phyloP scores from a whole-genome alignment of 2,797 vertebrate genomes.

The Takifugu rubripes region DNA sequence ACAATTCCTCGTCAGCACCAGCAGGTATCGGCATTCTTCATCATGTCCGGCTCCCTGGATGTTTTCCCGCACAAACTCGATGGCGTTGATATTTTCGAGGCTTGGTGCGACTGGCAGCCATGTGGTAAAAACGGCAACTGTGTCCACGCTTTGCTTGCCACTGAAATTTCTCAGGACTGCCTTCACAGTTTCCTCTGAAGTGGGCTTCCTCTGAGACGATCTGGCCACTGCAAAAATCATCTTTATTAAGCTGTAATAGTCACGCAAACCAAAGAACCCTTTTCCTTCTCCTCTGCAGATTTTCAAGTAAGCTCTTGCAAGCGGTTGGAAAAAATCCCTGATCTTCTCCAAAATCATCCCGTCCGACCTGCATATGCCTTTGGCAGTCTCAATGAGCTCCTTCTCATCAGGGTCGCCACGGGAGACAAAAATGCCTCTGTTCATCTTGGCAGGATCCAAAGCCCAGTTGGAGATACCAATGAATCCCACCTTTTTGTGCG shows the following conservation, averaged over 20 bases:
- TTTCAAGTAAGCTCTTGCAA: constrained; percentile 82
- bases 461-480: constrained; percentile 98
- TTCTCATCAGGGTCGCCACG: constrained; percentile 82
- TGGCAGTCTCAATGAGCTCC: constrained; percentile 87
- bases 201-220: constrained; percentile 67
- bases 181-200: constrained; percentile 69
- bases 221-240: constrained; percentile 87
- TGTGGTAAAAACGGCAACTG: constrained; percentile 78
- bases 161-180: constrained; percentile 93
- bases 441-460: constrained; percentile 98
- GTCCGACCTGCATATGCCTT: constrained; percentile 88
- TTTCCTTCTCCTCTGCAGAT: constrained; percentile 81
- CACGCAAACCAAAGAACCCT: constrained; percentile 94
- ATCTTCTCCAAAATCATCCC: constrained; percentile 77
- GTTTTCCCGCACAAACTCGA: constrained; percentile 86
- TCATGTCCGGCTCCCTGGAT: constrained; percentile 76
- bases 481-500: constrained; percentile 95
- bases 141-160: constrained; percentile 81
- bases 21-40: constrained; percentile 87
- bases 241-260: constrained; percentile 97
- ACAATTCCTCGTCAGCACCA: constrained; percentile 92
- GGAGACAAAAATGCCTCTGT: constrained; percentile 94
- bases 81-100: constrained; percentile 73
- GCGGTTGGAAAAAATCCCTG: constrained; percentile 79
- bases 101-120: constrained; percentile 51